Evolutionary conservation across 1,140 invertebrate species (phyloP).

Genomic region (Drosophila busckii): DNA sequence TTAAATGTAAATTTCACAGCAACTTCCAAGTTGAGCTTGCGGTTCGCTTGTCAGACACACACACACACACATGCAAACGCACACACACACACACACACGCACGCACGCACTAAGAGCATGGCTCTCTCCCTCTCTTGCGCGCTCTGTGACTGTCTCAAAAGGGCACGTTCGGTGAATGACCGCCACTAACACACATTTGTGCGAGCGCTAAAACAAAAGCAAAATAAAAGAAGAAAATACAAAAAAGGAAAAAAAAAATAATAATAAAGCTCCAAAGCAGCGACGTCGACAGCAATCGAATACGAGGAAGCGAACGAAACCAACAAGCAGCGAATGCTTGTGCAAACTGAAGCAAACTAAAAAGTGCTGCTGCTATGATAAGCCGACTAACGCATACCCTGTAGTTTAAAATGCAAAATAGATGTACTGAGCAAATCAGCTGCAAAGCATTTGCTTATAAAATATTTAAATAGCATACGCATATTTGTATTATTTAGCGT

Average conservation of each 20-base stretch:
- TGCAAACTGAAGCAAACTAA: conserved; percentile 44
- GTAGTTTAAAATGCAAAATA: too few relatives aligned
- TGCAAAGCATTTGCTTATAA: too few relatives aligned
- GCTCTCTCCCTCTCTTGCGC: conserved; percentile 21
- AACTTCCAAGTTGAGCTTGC: conserved; percentile 32
- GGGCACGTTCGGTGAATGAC: conserved; percentile 78
- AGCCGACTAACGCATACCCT: too few relatives aligned
- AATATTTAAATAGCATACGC: too few relatives aligned
- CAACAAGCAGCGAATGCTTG: conserved; percentile 19
- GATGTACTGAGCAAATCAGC: too few relatives aligned
- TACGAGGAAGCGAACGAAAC: conserved; percentile 47
- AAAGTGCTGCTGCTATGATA: too few relatives aligned
- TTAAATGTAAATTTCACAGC: conserved; percentile 16
- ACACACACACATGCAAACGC: conserved; percentile 6
- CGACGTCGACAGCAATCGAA: conserved; percentile 29
- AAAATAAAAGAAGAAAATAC: conserved; percentile 29
- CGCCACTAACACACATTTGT: conserved; percentile 78
- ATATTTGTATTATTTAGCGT: too few relatives aligned
- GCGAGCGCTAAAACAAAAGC: conserved; percentile 74
- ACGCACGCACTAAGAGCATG: conserved; percentile 1
- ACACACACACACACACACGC: not conserved
- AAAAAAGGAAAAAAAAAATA: conserved; percentile 20
- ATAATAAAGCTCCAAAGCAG: conserved; percentile 30
- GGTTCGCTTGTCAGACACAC: conserved; percentile 29
- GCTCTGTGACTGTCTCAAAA: conserved; percentile 62